Percentiles rank a stretch among this genome's conserved stretches.
phyloP scores from a whole-genome alignment of 2,113 vertebrate species.

The Xenopus borealis region DNA sequence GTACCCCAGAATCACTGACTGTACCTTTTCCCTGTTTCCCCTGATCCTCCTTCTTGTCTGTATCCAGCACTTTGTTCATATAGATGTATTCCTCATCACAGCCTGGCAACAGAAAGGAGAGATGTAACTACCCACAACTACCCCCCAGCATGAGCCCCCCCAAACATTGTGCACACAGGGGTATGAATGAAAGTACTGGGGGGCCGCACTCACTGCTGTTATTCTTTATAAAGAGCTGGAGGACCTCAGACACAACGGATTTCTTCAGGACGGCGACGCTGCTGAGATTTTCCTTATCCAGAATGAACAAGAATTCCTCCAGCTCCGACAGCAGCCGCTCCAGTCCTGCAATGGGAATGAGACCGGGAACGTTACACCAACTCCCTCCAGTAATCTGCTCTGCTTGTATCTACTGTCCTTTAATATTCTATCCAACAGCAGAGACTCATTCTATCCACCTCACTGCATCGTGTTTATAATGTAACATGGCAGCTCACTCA shows the following conservation, averaged over 20 bases:
- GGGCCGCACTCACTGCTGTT: constrained; percentile 61
- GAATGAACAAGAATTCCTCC: constrained; percentile 84
- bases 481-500: no score
- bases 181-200: no score
- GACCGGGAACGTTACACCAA: neutral
- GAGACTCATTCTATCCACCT: neutral
- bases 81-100: constrained; percentile 97
- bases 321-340: constrained; percentile 90
- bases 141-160: no score
- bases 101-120: constrained; percentile 65
- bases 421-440: no score
- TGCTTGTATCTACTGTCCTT: no score
- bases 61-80: constrained; percentile 90
- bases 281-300: constrained; percentile 91
- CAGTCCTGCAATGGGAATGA: constrained; percentile 70
- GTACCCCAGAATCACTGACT: no score
- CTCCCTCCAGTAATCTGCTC: neutral
- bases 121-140: no score
- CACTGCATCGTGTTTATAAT: no score
- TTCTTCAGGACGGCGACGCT: constrained; percentile 84
- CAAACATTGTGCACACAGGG: no score
- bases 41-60: constrained; percentile 60
- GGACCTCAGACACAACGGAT: constrained; percentile 79
- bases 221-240: constrained; percentile 76
- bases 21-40: constrained; percentile 77